These are phyloP conservation scores for Champsocephalus gunnari DNA, from an alignment of 2,797 vertebrate genomes.

Conservation along the genomic window DNA sequence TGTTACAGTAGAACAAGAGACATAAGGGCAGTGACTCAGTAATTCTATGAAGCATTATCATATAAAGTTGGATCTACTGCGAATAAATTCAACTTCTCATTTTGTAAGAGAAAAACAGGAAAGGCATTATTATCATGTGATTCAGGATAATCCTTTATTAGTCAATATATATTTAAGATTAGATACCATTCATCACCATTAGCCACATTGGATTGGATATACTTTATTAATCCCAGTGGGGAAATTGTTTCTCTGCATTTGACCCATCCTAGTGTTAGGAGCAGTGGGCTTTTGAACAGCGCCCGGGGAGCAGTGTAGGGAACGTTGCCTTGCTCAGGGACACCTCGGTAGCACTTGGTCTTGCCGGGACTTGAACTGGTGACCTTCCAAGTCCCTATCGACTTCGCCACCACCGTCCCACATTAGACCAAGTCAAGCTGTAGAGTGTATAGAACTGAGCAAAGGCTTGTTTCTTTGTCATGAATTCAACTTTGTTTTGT, in stretches of 20 bases:
- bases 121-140: neutral
- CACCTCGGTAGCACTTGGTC: no score
- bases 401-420: no score
- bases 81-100: neutral
- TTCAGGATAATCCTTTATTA: neutral
- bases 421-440: neutral
- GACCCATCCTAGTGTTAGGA: no score
- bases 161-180: neutral
- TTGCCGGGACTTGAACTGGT: no score
- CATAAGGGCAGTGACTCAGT: neutral
- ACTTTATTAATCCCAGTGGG: no score
- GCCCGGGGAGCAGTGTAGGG: no score
- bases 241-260: no score
- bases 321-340: no score
- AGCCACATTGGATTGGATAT: neutral
- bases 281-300: no score
- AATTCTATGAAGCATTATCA: no score
- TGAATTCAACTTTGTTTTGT: neutral
- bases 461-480: neutral
- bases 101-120: neutral
- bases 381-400: no score
- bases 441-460: neutral
- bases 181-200: neutral
- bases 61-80: neutral
- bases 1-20: neutral